Base-by-base conservation (phyloP, 2,113 vertebrate species). In the Phalacrocorax brasilianus region DNA sequence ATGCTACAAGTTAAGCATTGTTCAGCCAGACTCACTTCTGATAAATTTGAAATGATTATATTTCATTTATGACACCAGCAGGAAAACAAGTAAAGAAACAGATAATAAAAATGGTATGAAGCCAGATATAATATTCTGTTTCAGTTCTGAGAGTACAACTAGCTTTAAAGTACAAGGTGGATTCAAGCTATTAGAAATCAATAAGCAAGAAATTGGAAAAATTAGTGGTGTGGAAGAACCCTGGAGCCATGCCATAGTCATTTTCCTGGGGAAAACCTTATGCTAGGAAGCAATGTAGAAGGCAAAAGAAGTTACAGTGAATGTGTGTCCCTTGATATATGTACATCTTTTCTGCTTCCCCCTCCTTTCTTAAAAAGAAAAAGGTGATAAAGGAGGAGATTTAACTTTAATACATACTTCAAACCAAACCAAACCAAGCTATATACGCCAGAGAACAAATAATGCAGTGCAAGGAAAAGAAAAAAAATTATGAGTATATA, bases 61-160 rank as follows among this genome's bases (percentile, higher is more conserved):
- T 88, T 97, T 95, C 61, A 91, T 85, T 97, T 88, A 81, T 76
- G 44, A 91, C 12, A 93, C 5, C 58, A 68, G 66, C 11, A 50
- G 5, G 72, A 92, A 96, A 53, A 62, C 24, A 95, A 92, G 24
- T 30, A 62, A 88, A 83, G 40, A 92, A 92, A 84, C 15, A 85
- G 79, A 44, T 42, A 85, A 95, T 66, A 73, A 66, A 94, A 85
- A 27, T 3, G 15, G 56, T 72, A 61, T 3, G 7, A 95, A 93
- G 30, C 14, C 38, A 70, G 33, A 82, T 68, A 93, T 28, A 58
- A 33, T 63, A 89, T 93, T 77, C 47, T 88, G 17, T 67, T 96
- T 63, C 61, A 49, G 10, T 61, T 88, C 74, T 92, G 47, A 55
- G 49, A 89, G 61, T 96, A 71, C 8, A 78, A 58, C n/a, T 71